Evolutionary conservation across 2,888 invertebrate species (phyloP).

Genomic region (Phalera bucephala): DNA sequence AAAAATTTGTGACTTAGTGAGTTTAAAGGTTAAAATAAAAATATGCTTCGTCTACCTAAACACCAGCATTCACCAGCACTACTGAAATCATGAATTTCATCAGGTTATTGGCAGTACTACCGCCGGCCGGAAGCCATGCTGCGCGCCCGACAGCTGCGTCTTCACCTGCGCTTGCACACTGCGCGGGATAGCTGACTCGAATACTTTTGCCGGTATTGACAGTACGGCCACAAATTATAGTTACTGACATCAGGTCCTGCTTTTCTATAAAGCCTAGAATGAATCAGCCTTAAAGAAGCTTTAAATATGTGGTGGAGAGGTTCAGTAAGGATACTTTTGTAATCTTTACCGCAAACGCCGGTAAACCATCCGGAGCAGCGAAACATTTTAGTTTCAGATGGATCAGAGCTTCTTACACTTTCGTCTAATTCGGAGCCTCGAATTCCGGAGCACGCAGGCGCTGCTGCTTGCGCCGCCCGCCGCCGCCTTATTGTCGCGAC

Average conservation of each 20-base stretch:
- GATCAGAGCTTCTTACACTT: not conserved
- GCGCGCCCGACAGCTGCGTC: conserved; percentile 5
- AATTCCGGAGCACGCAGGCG: not conserved
- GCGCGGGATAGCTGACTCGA: conserved; percentile 5
- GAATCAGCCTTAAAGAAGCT: not conserved
- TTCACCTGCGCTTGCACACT: conserved; percentile 1
- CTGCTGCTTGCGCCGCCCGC: not conserved
- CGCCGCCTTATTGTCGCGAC: too few relatives aligned
- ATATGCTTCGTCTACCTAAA: not conserved
- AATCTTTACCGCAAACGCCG: not conserved
- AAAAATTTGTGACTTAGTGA: too few relatives aligned
- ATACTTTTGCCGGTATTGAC: conserved; percentile 5
- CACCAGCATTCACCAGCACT: conserved; percentile 5
- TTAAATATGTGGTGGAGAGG: not conserved
- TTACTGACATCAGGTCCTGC: not conserved
- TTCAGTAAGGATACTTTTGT: not conserved
- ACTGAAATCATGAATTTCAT: conserved; percentile 3
- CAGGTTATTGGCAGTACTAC: conserved; percentile 10
- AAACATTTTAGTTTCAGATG: not conserved
- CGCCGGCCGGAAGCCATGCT: conserved; percentile 6
- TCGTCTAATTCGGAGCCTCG: not conserved
- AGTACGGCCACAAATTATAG: conserved; percentile 6
- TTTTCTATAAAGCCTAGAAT: conserved; percentile 3
- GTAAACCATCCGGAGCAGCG: not conserved
- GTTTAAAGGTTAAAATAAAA: too few relatives aligned